These are phyloP conservation scores for Pelecanus crispus DNA, from an alignment of 2,113 vertebrate species.

Conservation along the genomic window DNA sequence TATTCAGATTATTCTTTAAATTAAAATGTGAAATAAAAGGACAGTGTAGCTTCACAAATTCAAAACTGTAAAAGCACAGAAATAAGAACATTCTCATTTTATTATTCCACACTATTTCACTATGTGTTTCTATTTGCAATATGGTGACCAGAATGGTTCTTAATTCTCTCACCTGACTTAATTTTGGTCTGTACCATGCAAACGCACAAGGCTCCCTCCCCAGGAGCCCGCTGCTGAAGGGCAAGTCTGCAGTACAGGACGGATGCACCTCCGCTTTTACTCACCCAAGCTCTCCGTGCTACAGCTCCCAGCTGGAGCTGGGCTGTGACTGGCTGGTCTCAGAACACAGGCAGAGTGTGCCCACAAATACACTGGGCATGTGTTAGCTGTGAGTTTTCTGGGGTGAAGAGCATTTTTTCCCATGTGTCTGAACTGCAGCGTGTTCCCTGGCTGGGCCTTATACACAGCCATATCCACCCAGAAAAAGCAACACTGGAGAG, in stretches of 20 bases:
- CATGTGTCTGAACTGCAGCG: background rate
- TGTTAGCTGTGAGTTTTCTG: background rate
- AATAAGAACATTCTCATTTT: background rate
- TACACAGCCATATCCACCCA: background rate
- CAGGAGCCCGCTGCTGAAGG: background rate
- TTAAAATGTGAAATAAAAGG: background rate
- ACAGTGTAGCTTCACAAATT: background rate
- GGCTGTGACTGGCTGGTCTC: background rate
- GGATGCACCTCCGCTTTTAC: background rate
- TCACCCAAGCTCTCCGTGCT: background rate
- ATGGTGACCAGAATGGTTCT: background rate
- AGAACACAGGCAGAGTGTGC: fast-evolving
- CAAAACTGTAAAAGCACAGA: background rate
- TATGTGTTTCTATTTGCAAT: background rate
- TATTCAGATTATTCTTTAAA: background rate
- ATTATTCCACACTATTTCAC: background rate
- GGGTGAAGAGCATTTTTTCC: background rate
- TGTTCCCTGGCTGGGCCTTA: background rate
- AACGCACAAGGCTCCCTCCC: background rate
- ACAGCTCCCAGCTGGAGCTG: background rate
- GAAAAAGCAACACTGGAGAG: background rate
- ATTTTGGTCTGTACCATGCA: background rate
- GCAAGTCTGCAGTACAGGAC: background rate
- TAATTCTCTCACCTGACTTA: background rate
- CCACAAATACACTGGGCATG: background rate